A percentile compares a stretch with the other conserved stretches of the same genome.
These are phyloP conservation scores for Acrobasis suavella DNA, from an alignment of 2,888 invertebrate genomes.

Conservation along the genomic window DNA sequence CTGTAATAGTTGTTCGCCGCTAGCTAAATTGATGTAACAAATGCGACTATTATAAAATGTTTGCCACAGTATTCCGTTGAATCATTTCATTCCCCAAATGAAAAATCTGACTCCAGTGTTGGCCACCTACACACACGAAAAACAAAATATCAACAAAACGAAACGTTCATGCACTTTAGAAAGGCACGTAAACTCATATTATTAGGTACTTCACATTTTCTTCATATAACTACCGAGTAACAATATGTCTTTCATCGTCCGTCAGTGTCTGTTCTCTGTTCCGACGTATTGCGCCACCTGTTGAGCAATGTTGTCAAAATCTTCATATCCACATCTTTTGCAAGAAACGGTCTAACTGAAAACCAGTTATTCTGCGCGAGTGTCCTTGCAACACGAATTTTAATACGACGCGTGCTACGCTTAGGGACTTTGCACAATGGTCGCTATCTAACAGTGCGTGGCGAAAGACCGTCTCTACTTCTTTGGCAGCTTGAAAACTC, in stretches of 20 bases:
- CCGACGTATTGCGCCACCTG: slow-evolving; percentile 14
- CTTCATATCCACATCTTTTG: slow-evolving; percentile 15
- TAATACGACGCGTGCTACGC: slow-evolving; percentile 24
- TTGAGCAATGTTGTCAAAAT: slow-evolving; percentile 19
- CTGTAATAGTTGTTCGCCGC: no score
- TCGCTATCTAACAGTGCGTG: neutral
- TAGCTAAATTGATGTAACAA: no score
- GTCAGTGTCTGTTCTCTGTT: slow-evolving; percentile 5
- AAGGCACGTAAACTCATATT: neutral
- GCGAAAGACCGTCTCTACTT: neutral
- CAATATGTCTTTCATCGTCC: neutral
- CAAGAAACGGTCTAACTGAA: slow-evolving; percentile 23
- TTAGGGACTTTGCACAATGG: slow-evolving; percentile 28
- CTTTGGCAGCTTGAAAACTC: no score
- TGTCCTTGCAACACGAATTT: slow-evolving; percentile 30
- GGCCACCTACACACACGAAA: no score
- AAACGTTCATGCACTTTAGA: neutral
- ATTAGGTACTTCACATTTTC: neutral
- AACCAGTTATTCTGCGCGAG: slow-evolving; percentile 26
- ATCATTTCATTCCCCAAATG: neutral
- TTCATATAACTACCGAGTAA: neutral
- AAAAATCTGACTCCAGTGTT: no score
- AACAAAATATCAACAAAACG: neutral
- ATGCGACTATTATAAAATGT: no score
- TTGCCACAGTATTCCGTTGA: neutral